Evolutionary conservation across 1,140 invertebrate species (phyloP).

Genomic region (Tetranychus urticae): DNA sequence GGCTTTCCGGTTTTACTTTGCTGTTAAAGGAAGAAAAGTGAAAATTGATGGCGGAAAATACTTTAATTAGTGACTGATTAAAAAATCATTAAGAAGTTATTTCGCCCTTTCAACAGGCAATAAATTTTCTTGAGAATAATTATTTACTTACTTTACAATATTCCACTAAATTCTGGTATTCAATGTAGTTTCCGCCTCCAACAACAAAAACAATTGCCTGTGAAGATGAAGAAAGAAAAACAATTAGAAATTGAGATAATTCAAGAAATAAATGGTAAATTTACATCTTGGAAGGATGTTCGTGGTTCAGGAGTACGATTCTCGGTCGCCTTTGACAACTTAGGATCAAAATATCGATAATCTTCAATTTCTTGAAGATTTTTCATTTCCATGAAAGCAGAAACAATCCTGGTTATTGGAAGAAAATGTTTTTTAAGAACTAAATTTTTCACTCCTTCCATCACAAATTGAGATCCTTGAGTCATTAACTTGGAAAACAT

Average conservation of each 20-base stretch:
- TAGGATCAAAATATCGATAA: constrained; percentile 76
- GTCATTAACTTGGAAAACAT: constrained; percentile 97
- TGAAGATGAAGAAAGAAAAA: constrained; percentile 34
- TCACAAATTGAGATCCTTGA: constrained; percentile 90
- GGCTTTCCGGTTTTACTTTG: constrained; percentile 29
- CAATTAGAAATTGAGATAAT: neutral
- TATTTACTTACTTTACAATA: constrained; percentile 45
- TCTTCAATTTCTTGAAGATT: constrained; percentile 53
- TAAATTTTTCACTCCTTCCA: constrained; percentile 98
- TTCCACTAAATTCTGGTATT: constrained; percentile 93
- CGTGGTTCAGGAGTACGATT: constrained; percentile 19
- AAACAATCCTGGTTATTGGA: constrained; percentile 70
- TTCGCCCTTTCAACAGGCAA: neutral
- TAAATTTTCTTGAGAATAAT: neutral
- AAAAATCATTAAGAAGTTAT: neutral
- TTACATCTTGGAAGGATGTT: constrained; percentile 23
- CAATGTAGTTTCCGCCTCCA: constrained; percentile 95
- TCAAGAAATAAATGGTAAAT: neutral
- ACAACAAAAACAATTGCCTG: constrained; percentile 86
- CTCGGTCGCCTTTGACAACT: constrained; percentile 45
- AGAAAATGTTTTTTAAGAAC: constrained; percentile 89
- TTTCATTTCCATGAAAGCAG: constrained; percentile 68
- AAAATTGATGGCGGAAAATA: neutral
- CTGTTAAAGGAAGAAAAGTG: neutral
- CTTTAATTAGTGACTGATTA: neutral